Conservation (phyloP, 2,113 vertebrate species). For the Carassius carassius region DNA sequence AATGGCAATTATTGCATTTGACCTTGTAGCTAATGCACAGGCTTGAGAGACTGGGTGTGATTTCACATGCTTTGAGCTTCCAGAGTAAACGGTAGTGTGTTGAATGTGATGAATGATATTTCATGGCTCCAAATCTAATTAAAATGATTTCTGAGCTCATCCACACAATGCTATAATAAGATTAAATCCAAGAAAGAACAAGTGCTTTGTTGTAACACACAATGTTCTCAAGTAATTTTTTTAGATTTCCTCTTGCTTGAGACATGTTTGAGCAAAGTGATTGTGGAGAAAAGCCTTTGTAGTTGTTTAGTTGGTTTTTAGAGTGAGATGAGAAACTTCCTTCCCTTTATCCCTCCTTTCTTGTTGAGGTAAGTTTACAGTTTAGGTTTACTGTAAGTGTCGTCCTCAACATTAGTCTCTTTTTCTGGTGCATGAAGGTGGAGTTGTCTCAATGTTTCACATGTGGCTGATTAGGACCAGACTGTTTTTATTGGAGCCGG, state of each 20-base stretch:
- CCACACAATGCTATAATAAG: slow-evolving; percentile 25
- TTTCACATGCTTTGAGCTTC: neutral
- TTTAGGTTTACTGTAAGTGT: neutral
- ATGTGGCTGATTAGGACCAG: slow-evolving; percentile 14
- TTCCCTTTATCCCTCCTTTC: neutral
- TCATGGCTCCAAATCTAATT: slow-evolving; percentile 33
- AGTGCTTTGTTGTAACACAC: slow-evolving; percentile 13
- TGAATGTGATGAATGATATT: slow-evolving; percentile 18
- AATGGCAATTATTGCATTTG: neutral
- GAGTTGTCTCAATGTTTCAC: neutral
- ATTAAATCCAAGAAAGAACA: slow-evolving; percentile 15
- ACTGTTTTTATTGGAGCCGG: slow-evolving; percentile 45
- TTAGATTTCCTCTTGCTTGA: slow-evolving; percentile 2
- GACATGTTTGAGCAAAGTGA: neutral
- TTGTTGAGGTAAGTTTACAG: neutral
- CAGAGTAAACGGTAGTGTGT: slow-evolving; percentile 11
- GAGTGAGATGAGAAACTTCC: neutral
- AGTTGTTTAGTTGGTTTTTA: neutral
- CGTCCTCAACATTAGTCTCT: neutral
- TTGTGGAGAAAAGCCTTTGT: slow-evolving; percentile 9
- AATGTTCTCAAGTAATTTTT: slow-evolving; percentile 3
- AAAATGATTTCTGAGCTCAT: slow-evolving; percentile 29
- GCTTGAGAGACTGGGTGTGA: neutral
- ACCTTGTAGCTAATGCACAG: neutral
- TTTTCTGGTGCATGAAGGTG: neutral